Conservation (phyloP, 2,113 vertebrate genomes). For the Thalassarche chlororhynchos region DNA sequence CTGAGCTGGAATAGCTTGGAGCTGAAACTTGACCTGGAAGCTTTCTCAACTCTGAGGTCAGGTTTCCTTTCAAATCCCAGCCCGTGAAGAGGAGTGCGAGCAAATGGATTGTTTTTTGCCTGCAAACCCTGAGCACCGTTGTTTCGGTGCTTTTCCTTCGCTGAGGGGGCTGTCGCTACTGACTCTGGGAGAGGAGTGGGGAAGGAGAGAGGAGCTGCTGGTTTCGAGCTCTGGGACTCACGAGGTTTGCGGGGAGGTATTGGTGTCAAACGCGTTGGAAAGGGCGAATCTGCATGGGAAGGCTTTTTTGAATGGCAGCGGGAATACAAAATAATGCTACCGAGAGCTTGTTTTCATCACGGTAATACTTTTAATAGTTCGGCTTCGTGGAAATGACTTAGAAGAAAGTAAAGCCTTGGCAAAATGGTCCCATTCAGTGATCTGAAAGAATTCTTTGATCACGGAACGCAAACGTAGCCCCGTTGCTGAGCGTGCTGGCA, state of each 20-base stretch:
- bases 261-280: rapidly evolving
- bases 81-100: not conserved
- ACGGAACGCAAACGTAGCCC: rapidly evolving
- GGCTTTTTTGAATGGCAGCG: not conserved
- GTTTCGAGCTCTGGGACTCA: not conserved
- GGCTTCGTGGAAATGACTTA: not conserved
- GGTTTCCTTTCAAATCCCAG: slow-evolving; percentile 32
- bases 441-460: not conserved
- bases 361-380: not conserved
- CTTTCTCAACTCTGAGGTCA: not conserved
- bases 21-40: slow-evolving; percentile 51
- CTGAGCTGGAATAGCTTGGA: not conserved
- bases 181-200: not conserved
- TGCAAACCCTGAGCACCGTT: not conserved
- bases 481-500: not conserved
- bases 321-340: not conserved
- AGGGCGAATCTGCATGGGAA: not conserved
- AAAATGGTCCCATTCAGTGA: not conserved
- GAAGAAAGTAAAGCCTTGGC: not conserved
- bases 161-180: not conserved
- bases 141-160: not conserved
- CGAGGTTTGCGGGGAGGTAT: not conserved
- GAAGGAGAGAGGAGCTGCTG: not conserved
- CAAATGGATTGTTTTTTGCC: not conserved
- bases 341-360: not conserved